Conservation (phyloP, 2,888 invertebrate genomes). For the Cephus pulcher region DNA sequence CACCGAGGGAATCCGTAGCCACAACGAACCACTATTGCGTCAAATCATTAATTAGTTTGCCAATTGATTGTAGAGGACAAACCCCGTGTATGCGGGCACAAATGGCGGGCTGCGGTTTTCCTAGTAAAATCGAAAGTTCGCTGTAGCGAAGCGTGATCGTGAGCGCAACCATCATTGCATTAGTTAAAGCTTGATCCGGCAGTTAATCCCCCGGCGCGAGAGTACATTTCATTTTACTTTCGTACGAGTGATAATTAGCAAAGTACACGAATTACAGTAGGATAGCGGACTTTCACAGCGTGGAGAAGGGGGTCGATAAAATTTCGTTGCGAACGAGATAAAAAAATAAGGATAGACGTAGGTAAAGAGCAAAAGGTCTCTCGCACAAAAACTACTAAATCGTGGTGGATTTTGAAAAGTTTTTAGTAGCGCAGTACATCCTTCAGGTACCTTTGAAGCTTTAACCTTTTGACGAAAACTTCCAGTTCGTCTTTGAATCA, state of each 20-base stretch:
- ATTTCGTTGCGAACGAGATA: not conserved
- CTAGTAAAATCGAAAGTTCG: constrained; percentile 22
- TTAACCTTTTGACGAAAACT: constrained; percentile 14
- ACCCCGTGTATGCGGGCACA: constrained; percentile 23
- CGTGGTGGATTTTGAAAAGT: not conserved
- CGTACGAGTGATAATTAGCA: not conserved
- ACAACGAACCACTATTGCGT: constrained; percentile 41
- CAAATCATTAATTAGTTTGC: constrained; percentile 53
- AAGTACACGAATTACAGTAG: too few species aligned
- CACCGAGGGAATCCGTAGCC: constrained; percentile 32
- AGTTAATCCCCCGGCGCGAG: not conserved
- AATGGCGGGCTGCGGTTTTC: constrained; percentile 24
- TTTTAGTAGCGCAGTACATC: not conserved
- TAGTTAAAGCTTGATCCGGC: not conserved
- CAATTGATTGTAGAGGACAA: constrained; percentile 45
- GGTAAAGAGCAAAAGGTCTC: not conserved
- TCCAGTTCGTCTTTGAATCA: constrained; percentile 19
- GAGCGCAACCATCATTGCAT: not conserved
- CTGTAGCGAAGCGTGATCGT: not conserved
- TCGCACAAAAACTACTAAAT: not conserved
- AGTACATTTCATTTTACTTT: not conserved
- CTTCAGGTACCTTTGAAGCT: not conserved
- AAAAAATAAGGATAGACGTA: not conserved
- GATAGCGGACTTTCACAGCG: not conserved
- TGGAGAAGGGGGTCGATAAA: too few species aligned